Conservation (phyloP, 2,113 vertebrate genomes). For the Climacteris rufus region DNA sequence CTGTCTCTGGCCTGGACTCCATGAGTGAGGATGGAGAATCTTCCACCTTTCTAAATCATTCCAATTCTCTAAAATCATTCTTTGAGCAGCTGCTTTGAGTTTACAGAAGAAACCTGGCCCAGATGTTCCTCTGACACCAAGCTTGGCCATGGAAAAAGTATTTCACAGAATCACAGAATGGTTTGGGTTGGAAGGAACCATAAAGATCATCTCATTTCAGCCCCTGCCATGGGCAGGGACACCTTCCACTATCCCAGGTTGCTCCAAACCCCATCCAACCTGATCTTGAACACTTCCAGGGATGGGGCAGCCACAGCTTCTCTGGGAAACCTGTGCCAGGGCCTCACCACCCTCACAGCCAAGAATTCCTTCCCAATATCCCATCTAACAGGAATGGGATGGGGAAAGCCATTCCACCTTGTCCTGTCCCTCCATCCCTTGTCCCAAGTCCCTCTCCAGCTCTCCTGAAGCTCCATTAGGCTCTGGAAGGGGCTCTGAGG, state of each 20-base stretch:
- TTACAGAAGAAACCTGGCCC: neutral
- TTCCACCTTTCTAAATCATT: neutral
- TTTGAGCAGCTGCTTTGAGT: neutral
- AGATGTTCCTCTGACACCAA: neutral
- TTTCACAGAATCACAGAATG: neutral
- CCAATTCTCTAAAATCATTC: neutral
- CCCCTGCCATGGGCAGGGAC: neutral
- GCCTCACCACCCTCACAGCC: rapidly evolving
- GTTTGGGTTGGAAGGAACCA: neutral
- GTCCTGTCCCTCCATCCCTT: neutral
- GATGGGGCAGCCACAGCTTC: neutral
- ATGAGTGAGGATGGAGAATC: neutral
- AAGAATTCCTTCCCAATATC: neutral
- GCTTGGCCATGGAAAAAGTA: neutral
- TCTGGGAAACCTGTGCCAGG: neutral
- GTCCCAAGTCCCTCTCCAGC: neutral
- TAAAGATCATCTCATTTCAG: rapidly evolving
- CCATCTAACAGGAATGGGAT: no score
- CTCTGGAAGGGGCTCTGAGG: rapidly evolving
- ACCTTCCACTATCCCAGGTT: rapidly evolving
- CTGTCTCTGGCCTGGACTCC: neutral
- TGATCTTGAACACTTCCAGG: neutral
- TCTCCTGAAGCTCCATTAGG: neutral
- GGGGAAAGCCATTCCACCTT: no score
- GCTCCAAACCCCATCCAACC: rapidly evolving